A percentile compares a stretch with the other conserved stretches of the same genome.
These are phyloP conservation scores for Ceramica pisi DNA, from an alignment of 2,888 invertebrate species.

Conservation along the genomic window DNA sequence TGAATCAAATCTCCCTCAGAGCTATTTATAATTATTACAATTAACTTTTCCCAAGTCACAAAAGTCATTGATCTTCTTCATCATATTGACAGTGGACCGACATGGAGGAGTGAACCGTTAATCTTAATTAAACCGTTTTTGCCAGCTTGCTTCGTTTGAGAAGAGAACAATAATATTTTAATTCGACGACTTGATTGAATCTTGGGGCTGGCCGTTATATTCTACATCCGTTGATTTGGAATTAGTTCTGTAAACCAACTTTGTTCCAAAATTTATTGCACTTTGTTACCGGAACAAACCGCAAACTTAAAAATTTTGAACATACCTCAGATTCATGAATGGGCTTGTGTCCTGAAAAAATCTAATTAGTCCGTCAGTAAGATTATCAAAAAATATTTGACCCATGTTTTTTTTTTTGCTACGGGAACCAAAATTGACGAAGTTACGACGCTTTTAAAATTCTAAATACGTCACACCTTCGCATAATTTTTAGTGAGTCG, in stretches of 20 bases:
- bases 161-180: conserved; percentile 35
- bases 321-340: too few species aligned
- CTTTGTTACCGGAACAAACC: background rate
- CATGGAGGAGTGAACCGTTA: conserved; percentile 13
- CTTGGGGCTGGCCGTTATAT: background rate
- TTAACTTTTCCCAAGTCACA: background rate
- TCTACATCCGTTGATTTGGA: conserved; percentile 2
- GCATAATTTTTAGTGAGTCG: too few species aligned
- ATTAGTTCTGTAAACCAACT: background rate
- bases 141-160: conserved; percentile 28
- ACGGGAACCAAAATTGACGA: too few species aligned
- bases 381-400: too few species aligned
- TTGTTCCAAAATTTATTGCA: background rate
- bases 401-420: too few species aligned
- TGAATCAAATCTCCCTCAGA: background rate
- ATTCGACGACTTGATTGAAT: conserved; percentile 30
- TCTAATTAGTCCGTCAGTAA: too few species aligned
- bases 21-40: background rate
- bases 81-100: background rate
- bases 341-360: too few species aligned
- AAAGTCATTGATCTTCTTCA: conserved; percentile 18
- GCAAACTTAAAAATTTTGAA: too few species aligned
- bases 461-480: too few species aligned
- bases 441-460: too few species aligned
- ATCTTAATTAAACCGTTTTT: conserved; percentile 57